Percentiles rank a stretch among this genome's conserved stretches.
phyloP scores from a whole-genome alignment of 2,888 invertebrate genomes.

The Hirudinaria manillensis region DNA sequence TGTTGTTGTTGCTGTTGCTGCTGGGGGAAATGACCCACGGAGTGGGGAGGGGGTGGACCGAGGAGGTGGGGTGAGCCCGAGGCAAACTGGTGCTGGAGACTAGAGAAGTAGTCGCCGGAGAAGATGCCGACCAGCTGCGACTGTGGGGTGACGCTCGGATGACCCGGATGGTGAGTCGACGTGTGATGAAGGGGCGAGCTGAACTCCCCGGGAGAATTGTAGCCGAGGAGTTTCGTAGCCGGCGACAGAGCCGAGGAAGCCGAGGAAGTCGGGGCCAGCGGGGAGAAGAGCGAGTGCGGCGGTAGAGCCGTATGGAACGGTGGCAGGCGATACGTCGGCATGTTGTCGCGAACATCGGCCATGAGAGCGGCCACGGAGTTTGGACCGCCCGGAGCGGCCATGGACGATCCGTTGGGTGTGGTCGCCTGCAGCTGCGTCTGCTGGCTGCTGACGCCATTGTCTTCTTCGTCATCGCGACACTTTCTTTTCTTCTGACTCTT shows the following conservation, averaged over 20 bases:
- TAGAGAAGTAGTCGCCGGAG: not conserved
- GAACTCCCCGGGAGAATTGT: not conserved
- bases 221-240: not conserved
- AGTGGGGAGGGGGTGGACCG: not conserved
- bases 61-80: not conserved
- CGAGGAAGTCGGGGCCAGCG: not conserved
- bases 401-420: not conserved
- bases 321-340: slow-evolving; percentile 6
- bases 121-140: slow-evolving; percentile 13
- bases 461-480: slow-evolving; percentile 18
- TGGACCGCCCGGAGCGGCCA: not conserved
- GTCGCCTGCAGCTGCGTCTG: slow-evolving; percentile 15
- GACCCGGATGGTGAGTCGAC: not conserved
- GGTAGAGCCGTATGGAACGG: not conserved
- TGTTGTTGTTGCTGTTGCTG: not conserved
- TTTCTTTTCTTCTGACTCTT: slow-evolving; percentile 5
- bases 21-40: too few relatives aligned
- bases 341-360: slow-evolving; percentile 10
- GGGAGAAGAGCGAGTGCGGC: not conserved
- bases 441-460: slow-evolving; percentile 22
- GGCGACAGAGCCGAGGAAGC: not conserved
- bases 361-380: slow-evolving; percentile 12
- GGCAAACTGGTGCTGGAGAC: slow-evolving; percentile 1
- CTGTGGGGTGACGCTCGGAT: not conserved
- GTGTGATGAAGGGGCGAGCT: not conserved